phyloP scores from a whole-genome alignment of 2,797 vertebrate species.

The Bufotes viridis region DNA sequence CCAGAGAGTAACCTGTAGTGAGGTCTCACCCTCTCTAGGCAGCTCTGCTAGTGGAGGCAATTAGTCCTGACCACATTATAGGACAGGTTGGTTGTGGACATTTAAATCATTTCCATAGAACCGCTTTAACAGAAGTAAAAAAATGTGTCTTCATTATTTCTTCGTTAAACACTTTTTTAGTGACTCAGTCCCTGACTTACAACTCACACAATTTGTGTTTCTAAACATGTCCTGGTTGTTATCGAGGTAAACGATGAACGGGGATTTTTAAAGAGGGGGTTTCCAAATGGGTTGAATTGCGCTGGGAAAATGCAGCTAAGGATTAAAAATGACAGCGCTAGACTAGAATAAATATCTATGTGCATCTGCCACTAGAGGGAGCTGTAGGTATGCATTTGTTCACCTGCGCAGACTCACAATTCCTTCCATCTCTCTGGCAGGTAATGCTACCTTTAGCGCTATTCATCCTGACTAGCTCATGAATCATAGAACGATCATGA shows the following conservation, averaged over 20 bases:
- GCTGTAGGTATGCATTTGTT: too few relatives aligned
- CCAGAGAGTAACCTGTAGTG: too few relatives aligned
- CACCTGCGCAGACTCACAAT: neutral
- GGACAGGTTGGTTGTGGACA: neutral
- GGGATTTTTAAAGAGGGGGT: neutral
- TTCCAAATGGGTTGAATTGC: neutral
- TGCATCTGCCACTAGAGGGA: neutral
- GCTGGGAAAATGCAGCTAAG: neutral
- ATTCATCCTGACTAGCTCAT: neutral
- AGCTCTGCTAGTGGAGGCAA: too few relatives aligned
- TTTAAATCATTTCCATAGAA: neutral
- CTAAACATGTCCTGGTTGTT: neutral
- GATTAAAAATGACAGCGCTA: neutral
- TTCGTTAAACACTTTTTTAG: neutral
- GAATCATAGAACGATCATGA: too few relatives aligned
- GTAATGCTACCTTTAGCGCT: neutral
- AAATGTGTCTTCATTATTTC: neutral
- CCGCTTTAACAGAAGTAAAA: neutral
- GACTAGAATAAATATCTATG: neutral
- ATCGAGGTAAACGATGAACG: neutral
- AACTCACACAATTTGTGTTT: neutral
- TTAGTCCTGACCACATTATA: too few relatives aligned
- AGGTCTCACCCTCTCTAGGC: too few relatives aligned
- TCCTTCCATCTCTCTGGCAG: neutral
- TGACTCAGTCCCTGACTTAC: neutral